Percentiles rank a stretch among this genome's conserved stretches.
Evolutionary conservation across 1,140 invertebrate genomes (phyloP).

Genomic region (Lordiphosa clarofinis): DNA sequence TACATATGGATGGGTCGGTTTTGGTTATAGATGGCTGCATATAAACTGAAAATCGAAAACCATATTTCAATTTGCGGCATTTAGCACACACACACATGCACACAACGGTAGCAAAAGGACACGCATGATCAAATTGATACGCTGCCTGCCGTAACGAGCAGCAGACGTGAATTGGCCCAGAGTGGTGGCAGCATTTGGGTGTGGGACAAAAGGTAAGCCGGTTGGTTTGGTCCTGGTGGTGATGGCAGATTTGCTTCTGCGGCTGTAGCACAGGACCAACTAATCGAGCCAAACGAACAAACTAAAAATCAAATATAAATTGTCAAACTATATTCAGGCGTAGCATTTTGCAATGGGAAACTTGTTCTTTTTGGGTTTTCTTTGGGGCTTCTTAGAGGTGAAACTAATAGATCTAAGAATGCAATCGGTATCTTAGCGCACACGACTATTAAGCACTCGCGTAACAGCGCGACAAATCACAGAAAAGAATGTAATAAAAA

Average conservation of each 20-base stretch:
- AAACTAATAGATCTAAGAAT: too few relatives aligned
- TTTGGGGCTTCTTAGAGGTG: too few relatives aligned
- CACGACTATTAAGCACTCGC: too few relatives aligned
- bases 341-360: too few relatives aligned
- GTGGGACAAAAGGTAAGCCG: constrained; percentile 8
- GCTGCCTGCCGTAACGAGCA: constrained; percentile 67
- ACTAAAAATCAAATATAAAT: constrained; percentile 58
- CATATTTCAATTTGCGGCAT: constrained; percentile 77
- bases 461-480: too few relatives aligned
- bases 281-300: constrained; percentile 37
- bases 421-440: too few relatives aligned
- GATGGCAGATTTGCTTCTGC: constrained; percentile 6
- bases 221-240: constrained; percentile 10
- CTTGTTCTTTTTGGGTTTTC: too few relatives aligned
- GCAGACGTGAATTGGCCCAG: not conserved
- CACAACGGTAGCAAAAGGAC: constrained; percentile 31
- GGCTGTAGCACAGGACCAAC: constrained; percentile 21
- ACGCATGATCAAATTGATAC: constrained; percentile 76
- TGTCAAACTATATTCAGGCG: constrained; percentile 21
- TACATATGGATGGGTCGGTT: constrained; percentile 29
- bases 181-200: not conserved
- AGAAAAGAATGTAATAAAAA: too few relatives aligned
- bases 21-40: constrained; percentile 75
- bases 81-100: constrained; percentile 53
- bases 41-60: constrained; percentile 77